Percentiles rank a stretch among this genome's conserved stretches.
phyloP scores from a whole-genome alignment of 1,140 invertebrate species.

The Zaprionus camerounensis region DNA sequence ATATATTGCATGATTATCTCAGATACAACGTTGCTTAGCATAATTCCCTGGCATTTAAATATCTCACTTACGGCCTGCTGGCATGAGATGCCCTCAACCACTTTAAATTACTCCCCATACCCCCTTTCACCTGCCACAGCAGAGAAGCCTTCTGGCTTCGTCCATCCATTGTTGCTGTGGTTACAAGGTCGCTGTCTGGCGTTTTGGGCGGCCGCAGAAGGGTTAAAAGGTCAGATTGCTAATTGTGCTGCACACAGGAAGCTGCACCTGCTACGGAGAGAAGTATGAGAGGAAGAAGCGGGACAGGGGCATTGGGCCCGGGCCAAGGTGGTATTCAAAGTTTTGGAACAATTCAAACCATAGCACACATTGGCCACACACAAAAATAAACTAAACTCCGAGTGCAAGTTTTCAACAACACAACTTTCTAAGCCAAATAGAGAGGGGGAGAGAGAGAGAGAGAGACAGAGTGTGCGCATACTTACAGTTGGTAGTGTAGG shows the following conservation, averaged over 20 bases:
- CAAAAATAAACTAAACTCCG: conserved; percentile 30
- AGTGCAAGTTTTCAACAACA: conserved; percentile 17
- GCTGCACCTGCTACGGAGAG: neutral
- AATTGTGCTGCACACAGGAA: conserved; percentile 53
- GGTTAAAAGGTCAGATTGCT: conserved; percentile 82
- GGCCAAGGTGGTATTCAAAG: conserved; percentile 45
- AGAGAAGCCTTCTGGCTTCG: neutral
- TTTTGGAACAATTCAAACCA: conserved; percentile 75
- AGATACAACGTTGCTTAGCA: conserved; percentile 8
- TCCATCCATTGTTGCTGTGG: conserved; percentile 65
- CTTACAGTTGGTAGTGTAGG: neutral
- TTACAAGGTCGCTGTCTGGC: conserved; percentile 72
- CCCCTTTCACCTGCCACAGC: neutral
- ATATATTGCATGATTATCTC: no score
- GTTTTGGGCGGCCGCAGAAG: conserved; percentile 51
- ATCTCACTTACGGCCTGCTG: conserved; percentile 15
- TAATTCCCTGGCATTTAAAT: conserved; percentile 33
- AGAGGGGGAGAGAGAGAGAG: no score
- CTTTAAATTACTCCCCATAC: neutral
- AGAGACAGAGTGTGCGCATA: neutral
- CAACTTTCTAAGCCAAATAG: no score
- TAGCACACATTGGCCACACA: conserved; percentile 64
- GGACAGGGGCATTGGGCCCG: neutral
- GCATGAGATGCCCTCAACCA: neutral
- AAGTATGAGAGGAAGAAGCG: neutral